Evolutionary conservation across 1,140 invertebrate genomes (phyloP).

Genomic region (Chironomus tepperi): DNA sequence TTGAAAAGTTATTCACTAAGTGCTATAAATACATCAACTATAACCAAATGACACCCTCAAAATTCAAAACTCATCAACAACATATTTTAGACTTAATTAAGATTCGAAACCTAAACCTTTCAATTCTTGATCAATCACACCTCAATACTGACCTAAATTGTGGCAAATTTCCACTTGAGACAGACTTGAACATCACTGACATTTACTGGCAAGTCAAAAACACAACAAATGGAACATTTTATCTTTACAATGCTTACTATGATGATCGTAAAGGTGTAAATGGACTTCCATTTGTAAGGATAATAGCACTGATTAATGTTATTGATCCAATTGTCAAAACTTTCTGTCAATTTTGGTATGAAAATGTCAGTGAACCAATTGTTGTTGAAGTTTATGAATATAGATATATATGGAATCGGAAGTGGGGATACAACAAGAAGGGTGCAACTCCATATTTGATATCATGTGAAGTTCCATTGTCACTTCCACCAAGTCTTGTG

Average conservation of each 20-base stretch:
- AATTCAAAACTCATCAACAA: too few relatives aligned
- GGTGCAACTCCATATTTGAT: background rate
- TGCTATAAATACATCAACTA: too few relatives aligned
- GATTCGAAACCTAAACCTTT: too few relatives aligned
- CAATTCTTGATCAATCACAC: too few relatives aligned
- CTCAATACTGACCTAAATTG: too few relatives aligned
- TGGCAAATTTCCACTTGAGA: too few relatives aligned
- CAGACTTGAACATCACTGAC: background rate
- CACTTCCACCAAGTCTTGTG: background rate
- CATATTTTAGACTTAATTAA: too few relatives aligned
- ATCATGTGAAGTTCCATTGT: background rate
- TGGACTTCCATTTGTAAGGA: background rate
- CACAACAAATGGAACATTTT: constrained; percentile 1
- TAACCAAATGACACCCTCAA: too few relatives aligned
- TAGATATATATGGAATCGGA: background rate
- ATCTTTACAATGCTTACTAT: background rate
- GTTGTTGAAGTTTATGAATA: background rate
- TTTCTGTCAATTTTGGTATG: constrained; percentile 19
- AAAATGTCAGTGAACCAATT: background rate
- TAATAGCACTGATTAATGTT: background rate
- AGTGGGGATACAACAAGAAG: background rate
- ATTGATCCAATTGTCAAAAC: background rate
- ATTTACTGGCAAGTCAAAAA: background rate
- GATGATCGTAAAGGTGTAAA: background rate
- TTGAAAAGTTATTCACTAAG: too few relatives aligned